Evolutionary conservation across 2,888 invertebrate species (phyloP), one percentile per base, ranked within the genome.

Genomic region (Chouioia cunea): DNA sequence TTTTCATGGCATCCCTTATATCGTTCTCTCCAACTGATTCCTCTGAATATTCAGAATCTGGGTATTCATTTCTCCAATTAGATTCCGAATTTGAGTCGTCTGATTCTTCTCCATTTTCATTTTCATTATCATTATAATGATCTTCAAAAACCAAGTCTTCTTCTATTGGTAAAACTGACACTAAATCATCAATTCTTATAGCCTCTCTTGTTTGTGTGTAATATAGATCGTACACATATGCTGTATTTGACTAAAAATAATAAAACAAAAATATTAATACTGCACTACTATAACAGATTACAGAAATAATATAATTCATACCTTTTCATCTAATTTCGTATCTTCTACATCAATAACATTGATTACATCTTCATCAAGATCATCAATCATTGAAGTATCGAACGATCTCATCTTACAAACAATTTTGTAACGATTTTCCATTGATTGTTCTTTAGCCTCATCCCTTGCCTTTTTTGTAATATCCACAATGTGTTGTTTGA

Each of bases 31-130:
- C 87, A 63, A 91, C 85, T 62, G 90, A 91, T 78, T 89, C 84
- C 44, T 86, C 83, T 70, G 88, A 91, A 15, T 88, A 86, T 60
- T 91, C 91, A 0, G 90, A 89, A 79, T 92, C 92, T 0, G 94
- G 94, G 83, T 94, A 94, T 64, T 94, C 93, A 79, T 94, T 94
- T 73, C 89, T 87, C 89, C 91, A 92, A 81, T 93, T 90, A 77
- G 91, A 91, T 83, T 94, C 94, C 74, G 91, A 91, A 86, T 94
- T 94, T 0, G 94, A 94, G 82, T 93, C 93, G 75, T 90, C 90
- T 27, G 89, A 89, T 77, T 91, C 90, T 60, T 74, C 76, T 4
- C 76, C 70, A 8, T 59, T 71, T 56, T 76, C 76, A 4, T 69
- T 70, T 6, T 86, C 86, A 59, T 82, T 79, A 4, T 81, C 77